Evolutionary conservation across 2,888 invertebrate genomes (phyloP).

Genomic region (Dione vanillae): DNA sequence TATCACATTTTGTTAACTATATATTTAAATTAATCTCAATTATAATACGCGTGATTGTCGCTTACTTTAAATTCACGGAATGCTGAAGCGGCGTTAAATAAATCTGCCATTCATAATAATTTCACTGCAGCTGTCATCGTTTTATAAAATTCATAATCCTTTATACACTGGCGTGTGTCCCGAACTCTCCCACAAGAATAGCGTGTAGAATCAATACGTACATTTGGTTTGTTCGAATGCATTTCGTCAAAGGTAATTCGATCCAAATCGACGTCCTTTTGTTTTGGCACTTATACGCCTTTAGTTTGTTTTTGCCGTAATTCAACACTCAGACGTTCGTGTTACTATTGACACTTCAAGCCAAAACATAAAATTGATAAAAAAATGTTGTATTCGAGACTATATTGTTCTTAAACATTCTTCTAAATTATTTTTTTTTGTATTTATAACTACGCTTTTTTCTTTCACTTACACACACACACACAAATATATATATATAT

Average conservation of each 20-base stretch:
- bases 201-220: slow-evolving; percentile 53
- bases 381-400: slow-evolving; percentile 49
- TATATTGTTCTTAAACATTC: slow-evolving; percentile 30
- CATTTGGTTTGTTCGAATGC: slow-evolving; percentile 69
- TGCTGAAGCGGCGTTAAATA: slow-evolving; percentile 1
- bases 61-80: background rate
- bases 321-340: slow-evolving; percentile 71
- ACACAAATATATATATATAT: too few species aligned
- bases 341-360: slow-evolving; percentile 81
- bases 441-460: background rate
- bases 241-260: slow-evolving; percentile 80
- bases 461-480: too few species aligned
- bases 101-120: slow-evolving; percentile 35
- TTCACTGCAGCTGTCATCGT: slow-evolving; percentile 37
- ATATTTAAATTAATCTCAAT: background rate
- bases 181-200: slow-evolving; percentile 41
- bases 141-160: slow-evolving; percentile 47
- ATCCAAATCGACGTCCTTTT: slow-evolving; percentile 78
- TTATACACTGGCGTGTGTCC: slow-evolving; percentile 42
- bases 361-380: slow-evolving; percentile 74
- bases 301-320: slow-evolving; percentile 78
- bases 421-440: too few species aligned
- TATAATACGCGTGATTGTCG: background rate
- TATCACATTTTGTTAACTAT: too few species aligned
- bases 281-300: slow-evolving; percentile 82